phyloP scores from a whole-genome alignment of 1,140 invertebrate species.

The Tetramorium parvispinum region DNA sequence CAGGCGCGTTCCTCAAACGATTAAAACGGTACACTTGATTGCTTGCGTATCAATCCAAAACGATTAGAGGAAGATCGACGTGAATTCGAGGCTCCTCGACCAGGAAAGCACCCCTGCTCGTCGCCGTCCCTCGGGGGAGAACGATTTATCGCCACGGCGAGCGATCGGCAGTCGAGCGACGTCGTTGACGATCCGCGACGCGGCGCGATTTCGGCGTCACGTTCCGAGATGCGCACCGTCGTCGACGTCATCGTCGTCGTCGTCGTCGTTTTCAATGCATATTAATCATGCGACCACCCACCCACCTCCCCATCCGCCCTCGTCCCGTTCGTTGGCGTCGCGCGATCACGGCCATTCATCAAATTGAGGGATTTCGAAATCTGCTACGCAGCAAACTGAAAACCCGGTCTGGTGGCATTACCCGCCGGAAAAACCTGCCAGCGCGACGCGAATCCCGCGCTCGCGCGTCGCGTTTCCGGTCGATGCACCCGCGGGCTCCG shows the following conservation, averaged over 20 bases:
- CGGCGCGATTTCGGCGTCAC: constrained; percentile 58
- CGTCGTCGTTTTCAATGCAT: constrained; percentile 76
- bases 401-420: constrained; percentile 48
- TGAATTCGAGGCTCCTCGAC: neutral
- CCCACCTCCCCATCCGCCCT: neutral
- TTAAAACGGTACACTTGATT: neutral
- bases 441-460: constrained; percentile 29
- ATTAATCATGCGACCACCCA: constrained; percentile 74
- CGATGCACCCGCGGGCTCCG: constrained; percentile 44
- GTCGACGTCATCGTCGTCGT: constrained; percentile 25
- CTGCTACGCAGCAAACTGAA: constrained; percentile 76
- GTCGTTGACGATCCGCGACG: constrained; percentile 48
- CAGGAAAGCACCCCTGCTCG: neutral
- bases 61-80: neutral
- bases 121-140: neutral
- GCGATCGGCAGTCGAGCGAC: constrained; percentile 50
- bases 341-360: constrained; percentile 76
- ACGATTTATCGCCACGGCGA: constrained; percentile 29
- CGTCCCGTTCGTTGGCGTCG: constrained; percentile 51
- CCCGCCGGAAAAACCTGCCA: constrained; percentile 56
- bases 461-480: constrained; percentile 48
- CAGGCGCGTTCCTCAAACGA: neutral
- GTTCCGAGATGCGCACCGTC: constrained; percentile 43
- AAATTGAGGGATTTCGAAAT: constrained; percentile 77
- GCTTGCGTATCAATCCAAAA: neutral